A percentile compares a stretch with the other conserved stretches of the same genome.
Conservation (phyloP, 2,888 invertebrate genomes). For the Trachelus iudaicus region DNA sequence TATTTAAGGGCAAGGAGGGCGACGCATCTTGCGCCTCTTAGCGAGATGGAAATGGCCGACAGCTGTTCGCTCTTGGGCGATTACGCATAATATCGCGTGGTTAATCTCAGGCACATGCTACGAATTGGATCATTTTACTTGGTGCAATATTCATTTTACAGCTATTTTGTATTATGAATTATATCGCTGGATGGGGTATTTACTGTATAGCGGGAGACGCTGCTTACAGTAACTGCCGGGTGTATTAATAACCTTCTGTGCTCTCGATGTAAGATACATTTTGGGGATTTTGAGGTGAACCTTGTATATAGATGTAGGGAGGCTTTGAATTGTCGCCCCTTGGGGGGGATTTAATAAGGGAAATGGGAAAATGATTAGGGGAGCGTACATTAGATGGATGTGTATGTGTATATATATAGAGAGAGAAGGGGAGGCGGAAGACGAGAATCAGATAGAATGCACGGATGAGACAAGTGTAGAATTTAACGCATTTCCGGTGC, state of each 20-base stretch:
- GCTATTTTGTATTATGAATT: conserved; percentile 13
- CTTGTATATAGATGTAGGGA: neutral
- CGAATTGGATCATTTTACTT: conserved; percentile 49
- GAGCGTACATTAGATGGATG: neutral
- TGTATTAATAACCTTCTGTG: conserved; percentile 5
- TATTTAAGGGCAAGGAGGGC: neutral
- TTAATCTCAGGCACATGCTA: conserved; percentile 50
- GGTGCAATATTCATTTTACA: conserved; percentile 42
- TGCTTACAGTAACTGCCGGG: neutral
- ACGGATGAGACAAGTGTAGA: conserved; percentile 19
- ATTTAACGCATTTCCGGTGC: neutral
- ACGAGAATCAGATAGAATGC: neutral
- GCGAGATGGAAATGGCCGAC: conserved; percentile 40
- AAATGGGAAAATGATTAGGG: neutral
- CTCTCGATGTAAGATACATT: neutral
- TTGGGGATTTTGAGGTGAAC: neutral
- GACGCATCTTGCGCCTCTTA: neutral
- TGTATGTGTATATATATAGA: neutral
- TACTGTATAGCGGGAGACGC: neutral
- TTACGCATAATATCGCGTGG: conserved; percentile 58
- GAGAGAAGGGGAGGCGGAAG: too few relatives aligned
- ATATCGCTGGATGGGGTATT: neutral
- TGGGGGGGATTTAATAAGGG: neutral
- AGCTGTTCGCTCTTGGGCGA: conserved; percentile 46
- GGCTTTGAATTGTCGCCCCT: neutral